These are phyloP conservation scores for Tupaia tana DNA, from an alignment of 2,113 vertebrate species.

Conservation along the genomic window DNA sequence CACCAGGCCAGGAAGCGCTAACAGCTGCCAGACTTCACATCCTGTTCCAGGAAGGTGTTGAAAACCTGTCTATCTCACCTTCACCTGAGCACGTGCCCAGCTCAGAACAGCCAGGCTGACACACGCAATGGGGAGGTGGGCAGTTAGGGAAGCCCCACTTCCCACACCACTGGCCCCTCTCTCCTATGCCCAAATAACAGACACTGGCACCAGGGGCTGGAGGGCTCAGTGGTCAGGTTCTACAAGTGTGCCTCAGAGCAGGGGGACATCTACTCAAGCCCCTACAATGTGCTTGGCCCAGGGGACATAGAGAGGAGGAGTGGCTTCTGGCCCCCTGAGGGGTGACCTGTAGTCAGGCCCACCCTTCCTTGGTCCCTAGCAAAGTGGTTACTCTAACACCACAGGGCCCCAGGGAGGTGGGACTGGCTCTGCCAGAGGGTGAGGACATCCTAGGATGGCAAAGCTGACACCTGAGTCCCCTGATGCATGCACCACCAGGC, in stretches of 20 bases:
- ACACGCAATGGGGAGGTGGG: accelerated
- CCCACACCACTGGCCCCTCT: background rate
- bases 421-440: background rate
- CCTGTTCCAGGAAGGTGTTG: background rate
- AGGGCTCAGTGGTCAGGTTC: background rate
- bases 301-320: background rate
- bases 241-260: background rate
- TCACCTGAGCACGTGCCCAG: background rate
- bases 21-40: background rate
- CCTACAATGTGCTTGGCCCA: background rate
- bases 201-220: background rate
- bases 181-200: background rate
- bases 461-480: background rate
- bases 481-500: background rate
- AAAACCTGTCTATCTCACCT: background rate
- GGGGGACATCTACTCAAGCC: background rate
- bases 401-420: no score
- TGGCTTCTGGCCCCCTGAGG: background rate
- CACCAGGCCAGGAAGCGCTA: background rate
- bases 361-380: background rate
- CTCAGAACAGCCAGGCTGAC: background rate
- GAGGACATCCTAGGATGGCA: background rate
- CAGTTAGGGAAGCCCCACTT: background rate
- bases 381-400: background rate
- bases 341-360: background rate